Evolutionary conservation across 1,140 invertebrate genomes (phyloP), one percentile per base, ranked within the genome.

Genomic region (Pogonomyrmex californicus): DNA sequence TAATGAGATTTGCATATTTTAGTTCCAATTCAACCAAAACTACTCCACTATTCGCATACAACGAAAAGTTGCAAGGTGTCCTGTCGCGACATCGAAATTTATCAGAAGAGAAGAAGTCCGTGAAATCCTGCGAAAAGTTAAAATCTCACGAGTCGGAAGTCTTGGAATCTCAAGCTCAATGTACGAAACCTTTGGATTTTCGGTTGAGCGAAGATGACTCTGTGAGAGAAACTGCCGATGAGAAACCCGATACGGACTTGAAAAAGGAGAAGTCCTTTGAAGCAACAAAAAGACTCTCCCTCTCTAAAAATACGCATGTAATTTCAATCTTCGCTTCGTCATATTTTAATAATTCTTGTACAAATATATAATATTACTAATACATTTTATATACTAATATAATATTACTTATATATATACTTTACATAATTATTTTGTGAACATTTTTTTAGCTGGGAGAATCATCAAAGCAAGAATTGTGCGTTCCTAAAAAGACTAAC

Each of bases 41-140:
- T 23, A 81, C 92, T 77, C 75, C 91, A 36, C 86, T 92, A 12
- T 92, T 93, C 58, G 60, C 86, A 47, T 94, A 93, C 88, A 94
- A 91, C 88, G 91, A 93, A 81, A 92, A 89, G 6, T 14, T 90
- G 47, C 91, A 88, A n/a, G 91, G 85, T 73, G 86, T 91, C 66
- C 51, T 91, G 38, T 88, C 90, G 63, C 91, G 87, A 87, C 89
- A 92, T 82, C 91, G 90, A 87, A 91, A 88, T 76, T 66, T 90
- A 56, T 75, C 85, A 83, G 89, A 88, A 68, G 89, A 91, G 23
- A 83, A 77, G 86, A 92, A 83, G 77, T 65, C 56, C 60, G 38
- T 81, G 81, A 91, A 91, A 38, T 65, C 79, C 9, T 86, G 75
- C 70, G 85, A 85, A 76, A 81, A 75, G 44, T 23, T 91, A 36